Evolutionary conservation across 2,113 vertebrate species (phyloP), one percentile per base, ranked within the genome.

Genomic region (Nanorana parkeri): DNA sequence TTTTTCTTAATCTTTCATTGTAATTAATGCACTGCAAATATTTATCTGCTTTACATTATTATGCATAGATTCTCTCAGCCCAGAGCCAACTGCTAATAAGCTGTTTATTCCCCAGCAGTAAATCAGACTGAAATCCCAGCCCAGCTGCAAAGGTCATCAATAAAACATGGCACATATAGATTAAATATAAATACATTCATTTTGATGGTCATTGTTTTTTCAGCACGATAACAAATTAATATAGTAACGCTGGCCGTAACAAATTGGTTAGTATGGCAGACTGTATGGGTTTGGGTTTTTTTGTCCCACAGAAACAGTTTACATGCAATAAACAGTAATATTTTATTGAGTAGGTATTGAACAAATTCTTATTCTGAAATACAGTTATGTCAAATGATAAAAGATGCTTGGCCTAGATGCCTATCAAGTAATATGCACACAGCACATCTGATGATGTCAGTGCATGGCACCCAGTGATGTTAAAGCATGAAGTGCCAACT

Each of bases 1-100:
- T 77, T 76, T 87, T 88, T 86, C 85, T 78, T 78, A 88, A 81
- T 47, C 60, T 82, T 88, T 85, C 24, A 74, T 29, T 72, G 36
- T 60, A 63, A 72, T 72, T 41, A 29, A 32, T 32, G n/a, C 19
- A 20, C 23, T 41, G 23, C 11, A 28, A 74, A 67, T 75, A 75
- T 58, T 75, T 68, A 67, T 64, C 13, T 76, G 29, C 54, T 56
- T 26, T 51, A 32, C 24, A 55, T 55, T 58, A 60, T 76, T 76
- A 82, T 68, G 61, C 23, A 28, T 36, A 75, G 72, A 68, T 76
- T 52, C 26, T 32, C 6, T 20, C 47, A 64, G 51, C 36, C 51
- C 17, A 56, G 51, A 28, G n/a, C 15, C 52, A 28, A 23, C 72
- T 76, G 29, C 58, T 82, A 82, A 68, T 76, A 82, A 76, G 54